Conservation (phyloP, 2,797 vertebrate genomes). For the Sciurus carolinensis region DNA sequence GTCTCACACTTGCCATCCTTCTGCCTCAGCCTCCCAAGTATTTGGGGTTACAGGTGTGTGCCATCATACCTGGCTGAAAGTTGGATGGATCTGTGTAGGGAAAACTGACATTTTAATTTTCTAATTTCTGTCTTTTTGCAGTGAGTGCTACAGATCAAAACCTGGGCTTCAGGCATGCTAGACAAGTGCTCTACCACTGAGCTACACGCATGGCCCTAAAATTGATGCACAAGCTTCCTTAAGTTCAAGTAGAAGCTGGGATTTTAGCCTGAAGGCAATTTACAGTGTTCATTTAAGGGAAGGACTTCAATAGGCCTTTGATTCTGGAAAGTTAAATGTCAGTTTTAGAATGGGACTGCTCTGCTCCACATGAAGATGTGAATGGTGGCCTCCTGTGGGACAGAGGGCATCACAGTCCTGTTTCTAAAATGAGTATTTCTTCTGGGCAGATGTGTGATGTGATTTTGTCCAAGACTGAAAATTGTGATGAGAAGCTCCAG, state of each 20-base stretch:
- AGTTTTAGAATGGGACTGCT: neutral
- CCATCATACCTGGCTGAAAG: neutral
- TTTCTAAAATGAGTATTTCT: conserved; percentile 23
- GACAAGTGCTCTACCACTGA: neutral
- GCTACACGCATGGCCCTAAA: neutral
- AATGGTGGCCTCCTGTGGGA: neutral
- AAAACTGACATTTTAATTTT: neutral
- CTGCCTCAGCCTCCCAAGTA: too few species aligned
- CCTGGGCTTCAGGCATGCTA: neutral
- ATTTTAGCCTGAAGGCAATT: neutral
- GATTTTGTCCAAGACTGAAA: neutral
- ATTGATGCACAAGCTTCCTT: neutral
- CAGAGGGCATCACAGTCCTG: neutral
- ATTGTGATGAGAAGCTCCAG: neutral
- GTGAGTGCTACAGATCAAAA: neutral
- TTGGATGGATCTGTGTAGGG: neutral
- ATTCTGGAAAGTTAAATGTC: neutral
- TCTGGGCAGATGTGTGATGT: neutral
- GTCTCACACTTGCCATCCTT: too few species aligned
- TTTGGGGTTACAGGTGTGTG: too few species aligned
- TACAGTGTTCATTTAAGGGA: neutral
- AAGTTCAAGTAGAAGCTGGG: neutral
- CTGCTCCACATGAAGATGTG: neutral
- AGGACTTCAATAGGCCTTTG: neutral
- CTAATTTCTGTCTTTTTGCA: neutral